A percentile compares a stretch with the other conserved stretches of the same genome.
Conservation (phyloP, 2,797 vertebrate genomes). For the Apogon hyalosoma region DNA sequence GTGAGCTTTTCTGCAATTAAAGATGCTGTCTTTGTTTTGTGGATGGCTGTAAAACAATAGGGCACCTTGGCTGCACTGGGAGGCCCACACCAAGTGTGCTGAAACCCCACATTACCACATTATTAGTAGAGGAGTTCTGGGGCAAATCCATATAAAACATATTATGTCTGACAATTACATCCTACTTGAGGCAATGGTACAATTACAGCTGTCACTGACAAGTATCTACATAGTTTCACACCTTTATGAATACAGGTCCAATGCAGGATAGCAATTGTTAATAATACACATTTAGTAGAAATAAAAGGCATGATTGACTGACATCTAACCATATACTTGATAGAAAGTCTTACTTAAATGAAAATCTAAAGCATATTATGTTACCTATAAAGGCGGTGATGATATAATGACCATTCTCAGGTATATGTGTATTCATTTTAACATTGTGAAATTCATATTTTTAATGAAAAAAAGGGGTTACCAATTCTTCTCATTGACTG, state of each 20-base stretch:
- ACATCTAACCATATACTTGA: constrained; percentile 19
- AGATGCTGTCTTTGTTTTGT: constrained; percentile 61
- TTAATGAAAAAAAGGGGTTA: constrained; percentile 19
- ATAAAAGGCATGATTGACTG: constrained; percentile 33
- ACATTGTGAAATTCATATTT: not conserved
- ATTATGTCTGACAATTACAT: constrained; percentile 27
- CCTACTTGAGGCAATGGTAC: constrained; percentile 15
- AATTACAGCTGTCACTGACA: constrained; percentile 36
- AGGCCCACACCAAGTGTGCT: constrained; percentile 12
- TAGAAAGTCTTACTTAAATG: constrained; percentile 33
- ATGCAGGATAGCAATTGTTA: constrained; percentile 44
- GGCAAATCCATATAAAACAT: constrained; percentile 38
- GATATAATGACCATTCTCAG: constrained; percentile 4
- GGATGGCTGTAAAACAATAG: constrained; percentile 58
- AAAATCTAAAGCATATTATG: constrained; percentile 27
- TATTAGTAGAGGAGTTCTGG: constrained; percentile 32
- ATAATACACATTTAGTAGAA: constrained; percentile 33
- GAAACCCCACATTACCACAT: constrained; percentile 35
- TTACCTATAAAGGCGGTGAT: constrained; percentile 21
- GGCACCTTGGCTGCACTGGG: constrained; percentile 51
- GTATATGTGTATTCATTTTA: constrained; percentile 2
- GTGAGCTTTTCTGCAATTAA: constrained; percentile 53
- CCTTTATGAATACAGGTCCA: constrained; percentile 7
- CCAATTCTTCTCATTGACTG: not conserved
- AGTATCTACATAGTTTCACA: constrained; percentile 3